Evolutionary conservation across 92 coral and sea anemone genomes (phyloP), one percentile per base, ranked within the genome.

Genomic region (Siderastrea radians): DNA sequence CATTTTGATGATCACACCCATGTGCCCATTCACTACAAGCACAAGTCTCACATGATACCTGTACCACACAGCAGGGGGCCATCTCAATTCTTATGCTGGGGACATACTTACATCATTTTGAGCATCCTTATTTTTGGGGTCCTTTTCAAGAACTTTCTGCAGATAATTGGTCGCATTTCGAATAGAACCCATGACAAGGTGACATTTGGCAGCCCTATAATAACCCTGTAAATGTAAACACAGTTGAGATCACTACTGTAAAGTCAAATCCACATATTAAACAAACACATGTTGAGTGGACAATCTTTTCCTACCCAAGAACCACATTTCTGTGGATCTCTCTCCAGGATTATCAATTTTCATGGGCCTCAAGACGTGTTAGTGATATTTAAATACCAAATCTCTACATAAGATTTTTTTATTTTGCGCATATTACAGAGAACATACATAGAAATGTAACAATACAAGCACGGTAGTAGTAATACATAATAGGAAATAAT

Each of bases 161-260:
- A 98, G 90, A 52, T 91, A 92, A 26, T 90, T 88, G 19, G 86
- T 74, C 7, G 99, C 98, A 87, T 93, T 96, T 50, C 91, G 88
- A 68, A 93, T 87, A 64, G 98, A 98, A 7, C 99, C 99, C 94
- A 94, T 93, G 38, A 94, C 95, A 74, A 98, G 86, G 86, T 98
- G 95, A 50, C 99, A 98, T 73, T 95, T 96, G 57, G 98, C 99
- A 74, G 94, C 93, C 55, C 99, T 85, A 88, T 92, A 98, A 88
- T 95, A 93, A 19, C 98, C 99, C 99, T 97, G 67, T n/a, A 43
- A 81, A 62, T 43, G 88, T 26, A 63, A 88, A 45, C 15, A 51
- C 4, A 6, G n/a, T 49, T 48, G 59, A 10, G 26, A 13, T 17
- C 38, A 26, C 0, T 17, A 66, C 10, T 16, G 7, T 44, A 16